Evolutionary conservation across 2,797 vertebrate species (phyloP), one percentile per base, ranked within the genome.

Genomic region (Lithobates sylvaticus): DNA sequence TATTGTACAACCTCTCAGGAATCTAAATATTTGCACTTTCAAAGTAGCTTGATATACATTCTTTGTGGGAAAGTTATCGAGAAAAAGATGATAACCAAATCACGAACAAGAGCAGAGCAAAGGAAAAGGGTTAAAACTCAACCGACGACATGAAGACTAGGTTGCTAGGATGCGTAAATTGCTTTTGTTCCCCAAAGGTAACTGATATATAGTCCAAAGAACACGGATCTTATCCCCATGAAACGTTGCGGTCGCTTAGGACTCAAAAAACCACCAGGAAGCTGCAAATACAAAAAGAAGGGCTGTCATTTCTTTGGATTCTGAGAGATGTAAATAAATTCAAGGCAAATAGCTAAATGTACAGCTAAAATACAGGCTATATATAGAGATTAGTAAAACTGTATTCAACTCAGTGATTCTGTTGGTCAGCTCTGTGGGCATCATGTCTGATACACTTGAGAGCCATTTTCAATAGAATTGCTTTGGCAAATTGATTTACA

Each of bases 241-340:
- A 9, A 23, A 65, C 3, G 21, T 26, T 65, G 61, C 1, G 0
- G 61, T 8, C 7, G 1, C n/a, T 77, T 78, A 65, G 26, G 36
- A 54, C 12, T 82, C 39, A 78, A 67, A 78, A 10, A 34, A 36
- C 85, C 80, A 86, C 85, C 85, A 86, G 21, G 69, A 70, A 15
- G 85, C 85, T 86, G 58, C 26, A 83, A 86, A 54, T 34, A 73
- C 21, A 86, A 32, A 82, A 81, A 71, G 5, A 39, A 5, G 9
- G 21, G 23, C 21, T 54, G 50, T 54, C 50, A 54, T 18, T 16
- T 3, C 50, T 3, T 6, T 5, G 13, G 4, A 54, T 54, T 16
- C 50, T 54, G 1, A 18, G 16, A 54, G 18, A 54, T 54, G 50
- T 13, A 16, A 54, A 54, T 18, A 0, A 54, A 54, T 47, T 47